phyloP scores from a whole-genome alignment of 92 coral and sea anemone species.

The Parazoanthus atlanticus region DNA sequence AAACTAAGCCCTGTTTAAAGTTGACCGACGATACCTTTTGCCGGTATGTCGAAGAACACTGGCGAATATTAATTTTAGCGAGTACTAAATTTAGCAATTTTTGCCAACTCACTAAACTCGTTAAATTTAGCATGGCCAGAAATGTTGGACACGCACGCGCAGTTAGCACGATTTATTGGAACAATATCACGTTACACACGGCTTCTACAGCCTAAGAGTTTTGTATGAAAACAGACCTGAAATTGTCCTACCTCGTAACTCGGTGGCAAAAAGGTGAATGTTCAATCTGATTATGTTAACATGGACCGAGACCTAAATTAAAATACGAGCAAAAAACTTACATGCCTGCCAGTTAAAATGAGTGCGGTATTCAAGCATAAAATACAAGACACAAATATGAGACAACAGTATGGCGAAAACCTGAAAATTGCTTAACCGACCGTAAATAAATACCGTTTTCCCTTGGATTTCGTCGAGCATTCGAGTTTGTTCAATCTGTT shows the following conservation, averaged over 20 bases:
- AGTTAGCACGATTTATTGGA: background rate
- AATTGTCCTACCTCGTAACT: background rate
- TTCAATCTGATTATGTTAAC: background rate
- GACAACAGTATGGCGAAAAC: too few relatives aligned
- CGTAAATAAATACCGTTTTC: background rate
- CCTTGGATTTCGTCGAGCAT: background rate
- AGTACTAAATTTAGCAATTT: too few relatives aligned
- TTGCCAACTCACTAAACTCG: too few relatives aligned
- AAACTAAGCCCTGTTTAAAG: too few relatives aligned
- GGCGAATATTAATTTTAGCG: too few relatives aligned
- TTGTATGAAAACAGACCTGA: background rate
- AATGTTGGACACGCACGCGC: slow-evolving; percentile 9
- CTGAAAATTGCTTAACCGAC: too few relatives aligned
- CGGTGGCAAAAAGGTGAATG: background rate
- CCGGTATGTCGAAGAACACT: too few relatives aligned
- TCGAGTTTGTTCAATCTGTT: slow-evolving; percentile 34
- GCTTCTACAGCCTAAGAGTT: background rate
- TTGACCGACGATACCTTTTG: too few relatives aligned
- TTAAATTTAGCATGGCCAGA: slow-evolving; percentile 25
- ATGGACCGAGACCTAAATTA: background rate
- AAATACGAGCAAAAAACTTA: background rate
- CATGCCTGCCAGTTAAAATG: background rate
- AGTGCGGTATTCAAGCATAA: slow-evolving; percentile 26
- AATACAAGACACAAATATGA: background rate
- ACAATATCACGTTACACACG: background rate